phyloP scores from a whole-genome alignment of 2,797 vertebrate species.

The Chrysocyon brachyurus region DNA sequence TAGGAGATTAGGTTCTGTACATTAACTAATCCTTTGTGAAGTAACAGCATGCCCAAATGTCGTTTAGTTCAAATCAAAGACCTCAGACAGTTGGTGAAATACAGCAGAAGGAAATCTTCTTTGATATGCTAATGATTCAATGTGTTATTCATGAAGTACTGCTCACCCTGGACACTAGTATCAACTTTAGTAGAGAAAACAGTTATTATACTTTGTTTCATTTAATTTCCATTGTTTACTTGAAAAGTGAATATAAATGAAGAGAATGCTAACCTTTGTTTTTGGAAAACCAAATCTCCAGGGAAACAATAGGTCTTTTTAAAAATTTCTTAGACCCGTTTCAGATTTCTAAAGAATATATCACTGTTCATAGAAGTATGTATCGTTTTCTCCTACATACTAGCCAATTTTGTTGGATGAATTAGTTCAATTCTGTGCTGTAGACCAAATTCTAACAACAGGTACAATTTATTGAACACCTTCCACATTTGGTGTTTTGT shows the following conservation, averaged over 20 bases:
- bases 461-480: background rate
- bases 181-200: conserved; percentile 76
- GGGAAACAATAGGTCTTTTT: background rate
- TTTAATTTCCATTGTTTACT: conserved; percentile 78
- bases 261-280: conserved; percentile 73
- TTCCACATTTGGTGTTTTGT: background rate
- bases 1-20: conserved; percentile 46
- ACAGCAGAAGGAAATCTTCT: conserved; percentile 34
- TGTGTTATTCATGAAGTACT: conserved; percentile 75
- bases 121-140: conserved; percentile 81
- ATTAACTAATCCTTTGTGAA: conserved; percentile 73
- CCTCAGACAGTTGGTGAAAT: conserved; percentile 52
- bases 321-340: background rate
- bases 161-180: conserved; percentile 70
- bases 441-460: background rate
- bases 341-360: conserved; percentile 41
- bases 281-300: conserved; percentile 67
- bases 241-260: conserved; percentile 66
- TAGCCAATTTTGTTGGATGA: background rate
- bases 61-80: conserved; percentile 75
- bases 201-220: conserved; percentile 66
- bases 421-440: background rate
- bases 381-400: background rate
- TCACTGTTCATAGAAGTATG: background rate
- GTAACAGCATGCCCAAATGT: conserved; percentile 15